Percentiles rank a stretch among this genome's conserved stretches.
Evolutionary conservation across 2,113 vertebrate species (phyloP).

Genomic region (Tautogolabrus adspersus): DNA sequence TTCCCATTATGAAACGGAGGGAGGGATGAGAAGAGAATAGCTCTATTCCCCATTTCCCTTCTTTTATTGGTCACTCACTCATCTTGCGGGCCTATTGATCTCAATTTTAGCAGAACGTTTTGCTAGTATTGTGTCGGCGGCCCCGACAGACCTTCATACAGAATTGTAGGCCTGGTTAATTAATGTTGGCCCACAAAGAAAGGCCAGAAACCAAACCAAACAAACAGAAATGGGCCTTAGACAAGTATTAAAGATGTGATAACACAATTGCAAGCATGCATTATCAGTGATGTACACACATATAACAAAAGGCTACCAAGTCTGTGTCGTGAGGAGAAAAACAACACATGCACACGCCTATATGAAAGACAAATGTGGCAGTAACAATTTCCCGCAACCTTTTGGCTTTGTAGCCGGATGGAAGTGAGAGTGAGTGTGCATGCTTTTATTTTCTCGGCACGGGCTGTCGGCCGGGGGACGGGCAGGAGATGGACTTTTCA

Average conservation of each 20-base stretch:
- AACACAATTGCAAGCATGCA: not conserved
- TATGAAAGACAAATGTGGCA: not conserved
- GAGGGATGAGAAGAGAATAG: constrained; percentile 47
- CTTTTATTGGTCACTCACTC: constrained; percentile 58
- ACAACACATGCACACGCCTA: not conserved
- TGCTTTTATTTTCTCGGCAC: constrained; percentile 47
- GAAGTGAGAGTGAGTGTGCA: constrained; percentile 26
- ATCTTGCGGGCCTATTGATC: constrained; percentile 58
- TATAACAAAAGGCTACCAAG: not conserved
- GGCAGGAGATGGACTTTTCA: constrained; percentile 61
- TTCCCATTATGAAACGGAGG: constrained; percentile 65
- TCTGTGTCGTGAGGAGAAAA: not conserved
- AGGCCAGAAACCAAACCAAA: not conserved
- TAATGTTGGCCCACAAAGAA: constrained; percentile 38
- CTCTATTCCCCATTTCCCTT: constrained; percentile 49
- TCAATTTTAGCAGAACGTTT: constrained; percentile 38
- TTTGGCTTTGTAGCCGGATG: constrained; percentile 35
- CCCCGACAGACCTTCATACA: constrained; percentile 25
- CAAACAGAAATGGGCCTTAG: not conserved
- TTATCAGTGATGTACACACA: not conserved
- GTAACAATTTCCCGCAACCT: constrained; percentile 37
- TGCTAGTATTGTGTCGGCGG: constrained; percentile 2
- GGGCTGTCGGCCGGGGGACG: constrained; percentile 21
- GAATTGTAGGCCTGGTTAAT: constrained; percentile 35
- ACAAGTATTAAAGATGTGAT: not conserved